Evolutionary conservation across 2,797 vertebrate species (phyloP).

Genomic region (Micropoecilia bifurca): DNA sequence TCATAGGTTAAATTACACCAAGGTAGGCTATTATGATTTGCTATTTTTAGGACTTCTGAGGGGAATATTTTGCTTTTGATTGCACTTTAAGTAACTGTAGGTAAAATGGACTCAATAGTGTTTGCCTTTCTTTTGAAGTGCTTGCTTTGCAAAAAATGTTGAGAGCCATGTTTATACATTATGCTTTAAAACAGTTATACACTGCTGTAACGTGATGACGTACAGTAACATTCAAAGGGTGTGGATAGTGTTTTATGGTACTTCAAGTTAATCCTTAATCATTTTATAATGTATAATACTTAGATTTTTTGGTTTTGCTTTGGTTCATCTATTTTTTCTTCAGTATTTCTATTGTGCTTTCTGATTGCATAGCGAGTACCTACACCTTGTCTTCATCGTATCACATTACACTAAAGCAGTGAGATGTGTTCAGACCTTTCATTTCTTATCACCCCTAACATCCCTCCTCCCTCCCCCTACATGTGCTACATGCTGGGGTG

Average conservation of each 20-base stretch:
- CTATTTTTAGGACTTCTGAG: background rate
- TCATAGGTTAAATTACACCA: background rate
- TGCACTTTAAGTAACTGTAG: background rate
- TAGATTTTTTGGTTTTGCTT: background rate
- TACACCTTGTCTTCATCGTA: slow-evolving; percentile 7
- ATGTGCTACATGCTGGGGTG: slow-evolving; percentile 75
- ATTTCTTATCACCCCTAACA: slow-evolving; percentile 53
- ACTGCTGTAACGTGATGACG: background rate
- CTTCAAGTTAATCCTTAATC: slow-evolving; percentile 11
- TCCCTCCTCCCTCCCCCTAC: slow-evolving; percentile 65
- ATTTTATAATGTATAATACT: slow-evolving; percentile 5
- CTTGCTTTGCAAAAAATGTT: background rate
- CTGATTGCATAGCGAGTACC: background rate
- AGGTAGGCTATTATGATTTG: background rate
- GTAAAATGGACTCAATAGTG: background rate
- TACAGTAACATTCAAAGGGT: background rate
- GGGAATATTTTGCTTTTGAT: background rate
- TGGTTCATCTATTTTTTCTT: background rate
- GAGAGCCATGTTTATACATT: background rate
- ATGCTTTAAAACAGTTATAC: background rate
- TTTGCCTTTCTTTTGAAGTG: background rate
- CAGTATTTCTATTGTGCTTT: background rate
- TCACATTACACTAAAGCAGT: slow-evolving; percentile 23
- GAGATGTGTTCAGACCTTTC: slow-evolving; percentile 47
- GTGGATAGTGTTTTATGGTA: background rate